phyloP scores from a whole-genome alignment of 2,113 vertebrate genomes.

The Irena cyanogastra region DNA sequence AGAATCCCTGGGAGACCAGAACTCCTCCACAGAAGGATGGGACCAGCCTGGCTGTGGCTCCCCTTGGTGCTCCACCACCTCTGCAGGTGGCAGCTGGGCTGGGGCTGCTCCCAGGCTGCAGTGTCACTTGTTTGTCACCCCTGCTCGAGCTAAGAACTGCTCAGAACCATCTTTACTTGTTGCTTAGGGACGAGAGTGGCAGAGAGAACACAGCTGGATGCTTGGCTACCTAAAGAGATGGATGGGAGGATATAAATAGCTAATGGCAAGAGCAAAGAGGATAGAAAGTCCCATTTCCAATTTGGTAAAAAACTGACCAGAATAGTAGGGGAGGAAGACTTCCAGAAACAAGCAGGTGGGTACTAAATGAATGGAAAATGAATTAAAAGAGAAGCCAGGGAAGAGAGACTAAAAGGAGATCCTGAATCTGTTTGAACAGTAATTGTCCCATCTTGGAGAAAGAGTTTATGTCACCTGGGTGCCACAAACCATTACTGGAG shows the following conservation, averaged over 20 bases:
- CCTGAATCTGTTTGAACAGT: neutral
- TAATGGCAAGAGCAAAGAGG: neutral
- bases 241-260: constrained; percentile 52
- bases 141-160: neutral
- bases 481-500: neutral
- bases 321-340: neutral
- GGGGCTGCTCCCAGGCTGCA: neutral
- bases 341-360: constrained; percentile 30
- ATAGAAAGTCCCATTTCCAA: constrained; percentile 14
- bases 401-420: neutral
- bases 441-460: neutral
- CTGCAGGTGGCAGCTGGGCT: neutral
- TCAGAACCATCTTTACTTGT: neutral
- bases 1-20: neutral
- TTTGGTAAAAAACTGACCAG: neutral
- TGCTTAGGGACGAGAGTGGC: constrained; percentile 31
- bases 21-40: neutral
- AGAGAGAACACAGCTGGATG: constrained; percentile 35
- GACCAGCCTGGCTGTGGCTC: neutral
- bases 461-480: neutral
- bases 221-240: neutral
- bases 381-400: neutral
- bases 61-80: neutral
- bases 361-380: neutral
- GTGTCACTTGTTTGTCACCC: neutral